Percentiles rank a stretch among this genome's conserved stretches.
These are phyloP conservation scores for Rosalia funebris DNA, from an alignment of 2,888 invertebrate species.

Conservation along the genomic window DNA sequence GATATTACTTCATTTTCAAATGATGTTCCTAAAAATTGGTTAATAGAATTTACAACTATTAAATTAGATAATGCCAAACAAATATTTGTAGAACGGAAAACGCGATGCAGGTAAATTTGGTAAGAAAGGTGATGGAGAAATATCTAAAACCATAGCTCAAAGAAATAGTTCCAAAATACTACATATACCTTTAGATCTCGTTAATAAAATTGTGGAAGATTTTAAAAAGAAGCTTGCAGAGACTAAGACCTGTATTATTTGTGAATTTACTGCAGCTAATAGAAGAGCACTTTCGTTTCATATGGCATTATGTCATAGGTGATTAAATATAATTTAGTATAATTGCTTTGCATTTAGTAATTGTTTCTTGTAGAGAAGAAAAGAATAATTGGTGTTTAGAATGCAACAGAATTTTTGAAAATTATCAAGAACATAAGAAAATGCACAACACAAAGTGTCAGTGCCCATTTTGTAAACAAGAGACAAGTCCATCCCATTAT, in stretches of 20 bases:
- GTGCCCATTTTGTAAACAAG: constrained; percentile 41
- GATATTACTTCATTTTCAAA: too few species aligned
- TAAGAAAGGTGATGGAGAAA: too few species aligned
- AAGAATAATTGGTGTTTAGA: constrained; percentile 38
- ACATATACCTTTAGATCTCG: constrained; percentile 21
- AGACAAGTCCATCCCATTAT: constrained; percentile 33
- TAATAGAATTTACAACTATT: too few species aligned
- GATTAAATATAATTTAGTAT: constrained; percentile 1
- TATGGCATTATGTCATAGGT: constrained; percentile 41
- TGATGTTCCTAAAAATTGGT: neutral
- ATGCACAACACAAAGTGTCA: constrained; percentile 32
- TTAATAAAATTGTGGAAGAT: constrained; percentile 34
- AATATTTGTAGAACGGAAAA: too few species aligned
- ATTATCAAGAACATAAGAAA: constrained; percentile 38
- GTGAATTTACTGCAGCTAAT: constrained; percentile 39
- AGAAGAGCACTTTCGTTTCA: constrained; percentile 38
- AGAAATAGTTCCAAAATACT: constrained; percentile 15
- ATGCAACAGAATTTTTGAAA: constrained; percentile 39
- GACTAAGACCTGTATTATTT: constrained; percentile 37
- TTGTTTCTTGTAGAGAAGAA: constrained; percentile 34
- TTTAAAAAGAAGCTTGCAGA: constrained; percentile 30
- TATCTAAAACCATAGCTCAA: too few species aligned
- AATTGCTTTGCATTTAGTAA: too few species aligned
- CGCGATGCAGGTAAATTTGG: too few species aligned
- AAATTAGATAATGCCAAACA: too few species aligned